These are phyloP conservation scores for Brachyistius frenatus DNA, from an alignment of 2,113 vertebrate genomes.

Conservation along the genomic window DNA sequence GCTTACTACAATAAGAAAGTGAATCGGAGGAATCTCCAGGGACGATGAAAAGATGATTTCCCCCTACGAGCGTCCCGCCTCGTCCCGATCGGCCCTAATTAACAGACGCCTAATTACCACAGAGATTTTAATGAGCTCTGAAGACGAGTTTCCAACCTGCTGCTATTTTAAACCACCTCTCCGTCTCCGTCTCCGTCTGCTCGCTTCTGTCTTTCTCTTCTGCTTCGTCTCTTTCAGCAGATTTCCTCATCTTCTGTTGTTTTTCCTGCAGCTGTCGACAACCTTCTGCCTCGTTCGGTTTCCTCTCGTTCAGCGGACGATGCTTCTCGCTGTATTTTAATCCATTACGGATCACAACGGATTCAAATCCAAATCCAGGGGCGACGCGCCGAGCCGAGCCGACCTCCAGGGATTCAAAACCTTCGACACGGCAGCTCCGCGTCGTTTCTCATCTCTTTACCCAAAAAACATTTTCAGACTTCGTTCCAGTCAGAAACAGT, in stretches of 20 bases:
- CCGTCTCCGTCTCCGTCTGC: conserved; percentile 26
- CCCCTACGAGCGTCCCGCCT: conserved; percentile 56
- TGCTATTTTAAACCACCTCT: conserved; percentile 76
- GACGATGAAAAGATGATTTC: conserved; percentile 61
- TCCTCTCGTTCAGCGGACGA: too few relatives aligned
- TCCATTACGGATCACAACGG: too few relatives aligned
- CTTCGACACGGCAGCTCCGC: too few relatives aligned
- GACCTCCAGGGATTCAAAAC: too few relatives aligned
- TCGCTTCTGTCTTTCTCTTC: conserved; percentile 11
- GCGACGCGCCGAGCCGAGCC: too few relatives aligned
- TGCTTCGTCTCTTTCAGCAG: conserved; percentile 25
- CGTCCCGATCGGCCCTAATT: conserved; percentile 71
- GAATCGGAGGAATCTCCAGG: conserved; percentile 38
- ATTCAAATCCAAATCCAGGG: too few relatives aligned
- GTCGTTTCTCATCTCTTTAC: too few relatives aligned
- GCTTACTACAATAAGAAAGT: conserved; percentile 19
- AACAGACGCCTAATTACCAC: conserved; percentile 76
- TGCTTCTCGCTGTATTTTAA: too few relatives aligned
- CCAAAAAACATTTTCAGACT: too few relatives aligned
- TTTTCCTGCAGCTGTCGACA: conserved; percentile 13
- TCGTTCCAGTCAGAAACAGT: too few relatives aligned
- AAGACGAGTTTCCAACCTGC: conserved; percentile 73
- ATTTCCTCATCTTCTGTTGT: conserved; percentile 35
- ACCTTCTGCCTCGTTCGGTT: not conserved
- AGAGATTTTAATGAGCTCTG: conserved; percentile 74